Conservation (phyloP, 1,140 invertebrate species). For the Panagrolaimus sp. region DNA sequence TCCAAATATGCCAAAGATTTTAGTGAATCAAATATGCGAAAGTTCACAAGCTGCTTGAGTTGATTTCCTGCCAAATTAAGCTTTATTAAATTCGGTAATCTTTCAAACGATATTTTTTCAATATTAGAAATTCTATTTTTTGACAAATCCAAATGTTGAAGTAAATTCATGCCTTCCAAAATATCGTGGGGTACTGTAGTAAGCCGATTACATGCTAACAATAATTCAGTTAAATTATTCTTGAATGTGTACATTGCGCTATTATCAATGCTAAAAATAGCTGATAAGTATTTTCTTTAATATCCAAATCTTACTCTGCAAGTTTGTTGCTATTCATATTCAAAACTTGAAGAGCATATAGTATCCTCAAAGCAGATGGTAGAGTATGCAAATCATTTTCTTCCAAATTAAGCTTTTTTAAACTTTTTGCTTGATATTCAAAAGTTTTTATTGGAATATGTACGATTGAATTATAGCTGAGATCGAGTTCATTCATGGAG, state of each 20-base stretch:
- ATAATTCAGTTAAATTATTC: constrained; percentile 36
- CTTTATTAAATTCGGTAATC: constrained; percentile 29
- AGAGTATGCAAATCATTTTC: constrained; percentile 36
- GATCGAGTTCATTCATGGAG: constrained; percentile 21
- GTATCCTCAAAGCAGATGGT: constrained; percentile 25
- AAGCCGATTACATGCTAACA: constrained; percentile 36
- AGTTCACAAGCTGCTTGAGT: constrained; percentile 23
- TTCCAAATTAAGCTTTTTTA: constrained; percentile 38
- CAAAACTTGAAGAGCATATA: constrained; percentile 32
- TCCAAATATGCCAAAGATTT: constrained; percentile 27
- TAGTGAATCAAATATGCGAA: neutral
- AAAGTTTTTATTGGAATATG: constrained; percentile 45
- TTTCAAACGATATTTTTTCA: constrained; percentile 18
- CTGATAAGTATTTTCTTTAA: constrained; percentile 20
- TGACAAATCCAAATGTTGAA: constrained; percentile 18
- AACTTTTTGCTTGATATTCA: constrained; percentile 30
- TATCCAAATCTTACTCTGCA: constrained; percentile 19
- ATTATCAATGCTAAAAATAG: constrained; percentile 33
- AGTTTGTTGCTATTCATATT: constrained; percentile 42
- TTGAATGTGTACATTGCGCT: constrained; percentile 33
- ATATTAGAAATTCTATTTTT: constrained; percentile 24
- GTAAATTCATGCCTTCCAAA: constrained; percentile 37
- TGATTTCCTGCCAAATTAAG: constrained; percentile 33
- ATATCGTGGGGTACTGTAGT: neutral
- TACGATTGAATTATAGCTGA: constrained; percentile 36